These are phyloP conservation scores for Jordanella pulchra DNA, from an alignment of 2,797 vertebrate genomes.

Conservation along the genomic window DNA sequence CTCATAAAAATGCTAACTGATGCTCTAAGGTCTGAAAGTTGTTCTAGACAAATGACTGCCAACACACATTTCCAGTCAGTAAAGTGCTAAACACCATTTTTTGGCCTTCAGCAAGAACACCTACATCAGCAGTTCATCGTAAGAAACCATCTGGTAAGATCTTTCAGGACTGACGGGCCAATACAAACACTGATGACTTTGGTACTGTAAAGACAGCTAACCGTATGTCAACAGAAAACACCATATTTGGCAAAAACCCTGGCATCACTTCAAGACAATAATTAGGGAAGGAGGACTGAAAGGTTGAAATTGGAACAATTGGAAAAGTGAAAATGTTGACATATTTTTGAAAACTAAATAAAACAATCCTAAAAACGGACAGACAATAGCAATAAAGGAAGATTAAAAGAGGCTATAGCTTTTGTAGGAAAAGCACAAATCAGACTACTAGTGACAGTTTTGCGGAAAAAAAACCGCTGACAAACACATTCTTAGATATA, in stretches of 20 bases:
- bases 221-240: slow-evolving; percentile 62
- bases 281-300: slow-evolving; percentile 24
- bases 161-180: slow-evolving; percentile 41
- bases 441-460: slow-evolving; percentile 17
- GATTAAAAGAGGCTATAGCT: slow-evolving; percentile 14
- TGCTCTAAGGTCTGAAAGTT: slow-evolving; percentile 6
- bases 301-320: slow-evolving; percentile 13
- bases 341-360: slow-evolving; percentile 42
- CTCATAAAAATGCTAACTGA: neutral
- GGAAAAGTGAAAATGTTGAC: slow-evolving; percentile 53
- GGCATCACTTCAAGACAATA: slow-evolving; percentile 38
- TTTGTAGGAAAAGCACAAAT: slow-evolving; percentile 23
- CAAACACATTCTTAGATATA: neutral
- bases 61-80: neutral
- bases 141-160: slow-evolving; percentile 63
- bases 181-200: slow-evolving; percentile 63
- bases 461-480: slow-evolving; percentile 1
- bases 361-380: slow-evolving; percentile 33
- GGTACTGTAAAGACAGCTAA: slow-evolving; percentile 51
- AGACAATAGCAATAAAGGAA: slow-evolving; percentile 39
- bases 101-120: slow-evolving; percentile 31
- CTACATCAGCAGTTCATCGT: slow-evolving; percentile 55
- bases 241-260: slow-evolving; percentile 29
- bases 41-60: neutral
- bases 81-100: slow-evolving; percentile 26